Evolutionary conservation across 2,797 vertebrate genomes (phyloP).

Genomic region (Geotrypetes seraphini): DNA sequence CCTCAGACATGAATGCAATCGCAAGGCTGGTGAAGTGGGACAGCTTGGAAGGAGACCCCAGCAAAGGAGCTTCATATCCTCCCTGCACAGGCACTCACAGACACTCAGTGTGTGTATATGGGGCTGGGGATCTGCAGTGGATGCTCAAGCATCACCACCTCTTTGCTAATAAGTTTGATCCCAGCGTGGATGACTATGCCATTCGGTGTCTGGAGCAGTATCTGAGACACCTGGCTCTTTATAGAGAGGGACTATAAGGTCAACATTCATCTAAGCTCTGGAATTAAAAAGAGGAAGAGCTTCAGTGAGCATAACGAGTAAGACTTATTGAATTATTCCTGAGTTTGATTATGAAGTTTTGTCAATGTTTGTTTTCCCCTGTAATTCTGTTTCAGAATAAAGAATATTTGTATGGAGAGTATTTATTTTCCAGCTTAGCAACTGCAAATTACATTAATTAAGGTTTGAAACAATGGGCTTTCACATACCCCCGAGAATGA

Average conservation of each 20-base stretch:
- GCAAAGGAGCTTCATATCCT: slow-evolving; percentile 61
- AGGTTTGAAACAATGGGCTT: too few relatives aligned
- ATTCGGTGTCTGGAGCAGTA: slow-evolving; percentile 75
- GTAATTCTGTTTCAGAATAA: too few relatives aligned
- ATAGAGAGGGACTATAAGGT: slow-evolving; percentile 27
- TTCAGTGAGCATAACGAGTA: too few relatives aligned
- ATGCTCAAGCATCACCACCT: slow-evolving; percentile 68
- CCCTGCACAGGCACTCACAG: slow-evolving; percentile 63
- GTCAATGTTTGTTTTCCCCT: too few relatives aligned
- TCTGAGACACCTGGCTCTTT: slow-evolving; percentile 58
- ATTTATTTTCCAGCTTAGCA: too few relatives aligned
- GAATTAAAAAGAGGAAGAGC: too few relatives aligned
- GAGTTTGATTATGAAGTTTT: too few relatives aligned
- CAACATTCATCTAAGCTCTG: too few relatives aligned
- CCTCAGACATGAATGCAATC: slow-evolving; percentile 67
- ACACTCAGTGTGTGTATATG: slow-evolving; percentile 69
- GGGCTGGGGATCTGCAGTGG: slow-evolving; percentile 72
- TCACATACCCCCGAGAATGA: too few relatives aligned
- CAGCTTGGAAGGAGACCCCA: slow-evolving; percentile 50
- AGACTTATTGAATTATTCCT: too few relatives aligned
- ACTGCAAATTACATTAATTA: too few relatives aligned
- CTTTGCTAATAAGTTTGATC: slow-evolving; percentile 90
- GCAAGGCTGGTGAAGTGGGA: slow-evolving; percentile 75
- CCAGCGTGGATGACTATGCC: slow-evolving; percentile 56
- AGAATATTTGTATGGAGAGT: too few relatives aligned